Base-by-base conservation (phyloP, 2,797 vertebrate genomes). In the Babyrousa celebensis region DNA sequence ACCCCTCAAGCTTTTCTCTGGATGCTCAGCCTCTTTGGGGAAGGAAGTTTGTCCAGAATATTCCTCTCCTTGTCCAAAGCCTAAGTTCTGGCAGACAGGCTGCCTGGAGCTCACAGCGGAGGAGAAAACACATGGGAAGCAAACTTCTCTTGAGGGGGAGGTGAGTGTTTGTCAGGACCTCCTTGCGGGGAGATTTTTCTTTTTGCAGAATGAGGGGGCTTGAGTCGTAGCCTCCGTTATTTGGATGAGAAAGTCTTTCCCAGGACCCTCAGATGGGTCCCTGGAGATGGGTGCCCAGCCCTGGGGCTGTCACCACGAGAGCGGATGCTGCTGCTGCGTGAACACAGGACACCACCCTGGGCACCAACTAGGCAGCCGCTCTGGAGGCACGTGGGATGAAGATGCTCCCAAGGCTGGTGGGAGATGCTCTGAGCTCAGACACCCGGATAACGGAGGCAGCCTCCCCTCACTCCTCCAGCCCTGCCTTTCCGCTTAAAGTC, bases 281-380 rank as follows among this genome's bases (percentile, higher is more conserved):
- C n/a, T 68, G 52, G 14, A 67, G 15, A 12, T n/a, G 60, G 65
- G 17, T 25, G 10, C 43, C 25, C 21, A 29, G 74, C 27, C 48
- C 56, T 27, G 27, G 62, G 68, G n/a, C 70, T 62, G 16, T 54
- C 58, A 0, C 60, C 3, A 5, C 9, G 18, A 29, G 18, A 79
- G 56, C 16, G 11, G 29, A 16, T 36, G 5, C 36, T 21, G 18
- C 15, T 16, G 1, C 9, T 0, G 25, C 25, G 1, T 14, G 29
- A 7, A 18, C 5, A 1, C 3, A 20, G 1, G 20, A 67, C 0
- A 0, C 68, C 20, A 29, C 48, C 72, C 63, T 78, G 56, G 48
- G 43, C 58, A 60, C 4, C 58, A 5, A 3, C n/a, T 20, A 10
- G 6, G 43, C 0, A 2, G 60, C 78, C 17, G 48, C 40, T 25